Evolutionary conservation across 2,113 vertebrate genomes (phyloP).

Genomic region (Scomber japonicus): DNA sequence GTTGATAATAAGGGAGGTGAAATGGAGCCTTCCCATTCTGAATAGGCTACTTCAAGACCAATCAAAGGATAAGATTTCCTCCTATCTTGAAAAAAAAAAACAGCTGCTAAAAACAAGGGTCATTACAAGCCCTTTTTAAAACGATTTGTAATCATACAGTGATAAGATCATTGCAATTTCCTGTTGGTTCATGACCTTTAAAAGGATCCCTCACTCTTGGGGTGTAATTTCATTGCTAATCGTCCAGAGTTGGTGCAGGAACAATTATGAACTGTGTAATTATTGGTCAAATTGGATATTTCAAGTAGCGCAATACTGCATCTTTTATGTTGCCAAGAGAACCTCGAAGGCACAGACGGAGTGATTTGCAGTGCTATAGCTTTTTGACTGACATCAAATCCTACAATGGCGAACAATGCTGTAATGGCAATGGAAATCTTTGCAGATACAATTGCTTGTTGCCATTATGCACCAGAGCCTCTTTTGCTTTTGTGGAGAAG

Average conservation of each 20-base stretch:
- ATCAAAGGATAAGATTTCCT: conserved; percentile 31
- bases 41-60: neutral
- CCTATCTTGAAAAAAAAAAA: conserved; percentile 16
- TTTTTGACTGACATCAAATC: conserved; percentile 72
- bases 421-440: conserved; percentile 78
- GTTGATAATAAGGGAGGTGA: conserved; percentile 8
- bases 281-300: conserved; percentile 52
- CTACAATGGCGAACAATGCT: conserved; percentile 65
- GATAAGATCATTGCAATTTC: conserved; percentile 55
- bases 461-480: conserved; percentile 75
- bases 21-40: neutral
- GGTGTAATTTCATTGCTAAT: conserved; percentile 59
- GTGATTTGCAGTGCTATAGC: conserved; percentile 46
- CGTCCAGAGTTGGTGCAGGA: conserved; percentile 31
- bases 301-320: conserved; percentile 38
- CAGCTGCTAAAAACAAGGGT: conserved; percentile 1
- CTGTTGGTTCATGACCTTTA: conserved; percentile 57
- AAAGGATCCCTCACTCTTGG: conserved; percentile 43
- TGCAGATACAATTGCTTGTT: conserved; percentile 71
- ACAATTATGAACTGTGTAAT: conserved; percentile 61
- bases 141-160: conserved; percentile 33
- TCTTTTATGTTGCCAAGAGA: conserved; percentile 31
- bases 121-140: conserved; percentile 16
- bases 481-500: conserved; percentile 73
- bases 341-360: conserved; percentile 29